Evolutionary conservation across 2,888 invertebrate species (phyloP), one percentile per base, ranked within the genome.

Genomic region (Nebria brevicollis): DNA sequence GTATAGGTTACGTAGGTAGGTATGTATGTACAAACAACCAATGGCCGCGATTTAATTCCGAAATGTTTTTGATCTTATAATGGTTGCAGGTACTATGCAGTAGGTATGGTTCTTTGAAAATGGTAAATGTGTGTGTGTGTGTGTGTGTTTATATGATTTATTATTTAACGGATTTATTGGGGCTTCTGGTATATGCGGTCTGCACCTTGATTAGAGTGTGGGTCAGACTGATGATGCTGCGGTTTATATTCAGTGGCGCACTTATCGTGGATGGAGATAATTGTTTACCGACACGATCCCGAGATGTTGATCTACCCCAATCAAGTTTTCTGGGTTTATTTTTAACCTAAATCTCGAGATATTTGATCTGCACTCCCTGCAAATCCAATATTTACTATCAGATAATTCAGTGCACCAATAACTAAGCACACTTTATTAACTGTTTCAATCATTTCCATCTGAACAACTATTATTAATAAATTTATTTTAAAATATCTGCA

Each of bases 221-320:
- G 54, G 54, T 54, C 54, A 54, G 4, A 34, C 54, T 54, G 54
- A 54, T 54, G 54, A 54, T 54, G 54, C 7, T 54, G 54, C 54
- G 54, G 54, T 54, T 54, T 54, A 54, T 13, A 13, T 8, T 54
- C 54, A 13, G 54, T 54, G 13, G 54, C 54, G 54, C 13, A 54
- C 54, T 54, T 8, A 54, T 54, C 54, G 8, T 54, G 13, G 54
- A 54, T 54, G 8, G 8, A 7, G 54, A 54, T 54, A 54, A 54
- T 54, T 54, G 54, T 54, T 54, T 54, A 54, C 54, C 54, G 54
- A 54, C 54, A 54, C 54, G 54, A 54, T 54, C 54, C 54, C 54
- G 54, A 54, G 54, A 54, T 54, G 54, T 54, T 54, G 54, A 54
- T 54, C 54, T 54, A 54, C 8, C 54, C 54, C 54, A 54, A 54